These are phyloP conservation scores for Eumeta japonica DNA, from an alignment of 1,140 invertebrate genomes.

Conservation along the genomic window DNA sequence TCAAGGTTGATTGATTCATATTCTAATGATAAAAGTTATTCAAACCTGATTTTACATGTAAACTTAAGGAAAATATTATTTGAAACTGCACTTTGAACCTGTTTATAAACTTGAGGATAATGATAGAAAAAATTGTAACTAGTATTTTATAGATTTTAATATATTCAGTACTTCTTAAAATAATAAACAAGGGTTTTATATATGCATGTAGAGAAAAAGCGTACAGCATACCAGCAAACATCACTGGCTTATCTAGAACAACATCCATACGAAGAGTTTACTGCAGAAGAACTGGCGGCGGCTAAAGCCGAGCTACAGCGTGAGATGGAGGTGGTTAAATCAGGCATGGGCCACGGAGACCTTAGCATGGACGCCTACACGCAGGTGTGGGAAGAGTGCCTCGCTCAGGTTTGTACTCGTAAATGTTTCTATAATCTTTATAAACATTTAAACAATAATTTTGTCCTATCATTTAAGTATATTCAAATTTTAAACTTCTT, in stretches of 20 bases:
- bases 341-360: slow-evolving; percentile 94
- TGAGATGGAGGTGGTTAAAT: slow-evolving; percentile 88
- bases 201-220: slow-evolving; percentile 47
- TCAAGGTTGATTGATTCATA: slow-evolving; percentile 11
- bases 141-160: too few relatives aligned
- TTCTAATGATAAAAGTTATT: not conserved
- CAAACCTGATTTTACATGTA: not conserved
- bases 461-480: too few relatives aligned
- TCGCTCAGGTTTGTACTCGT: slow-evolving; percentile 63
- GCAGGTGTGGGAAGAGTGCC: slow-evolving; percentile 97
- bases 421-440: slow-evolving; percentile 4
- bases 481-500: too few relatives aligned
- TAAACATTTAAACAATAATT: too few relatives aligned
- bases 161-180: not conserved
- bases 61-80: not conserved
- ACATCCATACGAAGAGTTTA: slow-evolving; percentile 78
- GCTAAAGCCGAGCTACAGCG: slow-evolving; percentile 70
- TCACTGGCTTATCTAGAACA: slow-evolving; percentile 78
- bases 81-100: not conserved
- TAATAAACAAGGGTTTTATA: too few relatives aligned
- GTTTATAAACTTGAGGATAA: too few relatives aligned
- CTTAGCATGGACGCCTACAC: slow-evolving; percentile 86
- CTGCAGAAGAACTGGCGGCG: slow-evolving; percentile 67
- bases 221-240: slow-evolving; percentile 57
- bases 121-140: too few relatives aligned